Evolutionary conservation across 1,140 invertebrate genomes (phyloP), one percentile per base, ranked within the genome.

Genomic region (Drosophila kurseongensis): DNA sequence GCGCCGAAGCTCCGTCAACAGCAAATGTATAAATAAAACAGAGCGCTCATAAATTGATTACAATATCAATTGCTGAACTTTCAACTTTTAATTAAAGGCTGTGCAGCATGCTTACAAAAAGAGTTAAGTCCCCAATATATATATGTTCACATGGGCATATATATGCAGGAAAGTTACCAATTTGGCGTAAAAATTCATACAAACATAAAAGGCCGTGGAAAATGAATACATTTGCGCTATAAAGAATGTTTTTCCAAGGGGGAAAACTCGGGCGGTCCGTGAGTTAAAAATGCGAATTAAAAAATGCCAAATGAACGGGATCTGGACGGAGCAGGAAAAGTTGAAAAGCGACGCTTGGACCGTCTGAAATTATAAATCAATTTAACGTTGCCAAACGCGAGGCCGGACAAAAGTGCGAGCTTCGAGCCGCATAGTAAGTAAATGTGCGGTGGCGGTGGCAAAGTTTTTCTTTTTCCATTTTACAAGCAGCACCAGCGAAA

Each of bases 301-400:
- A 73, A 79, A 78, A 75, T 56, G 54, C 60, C 60, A 71, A 78
- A 88, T 78, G 63, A 79, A 73, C 18, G 75, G 61, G 74, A 60
- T 62, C 66, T 63, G 73, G 81, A 68, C 51, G 59, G 59, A 60
- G 71, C 73, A 77, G 83, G 69, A 80, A 78, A 58, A 80, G 78
- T 85, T 85, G 72, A 85, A 86, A 80, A 67, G 81, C 74, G 42
- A 67, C 69, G 40, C 60, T 47, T 23, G 68, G 63, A 44, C 58
- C 57, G 80, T 52, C 71, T 69, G 79, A 88, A 88, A 88, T 88
- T 88, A 88, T 88, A 88, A 88, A 89, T 88, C 83, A 88, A 88
- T 88, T 88, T 80, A 89, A 84, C 84, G 71, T 83, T 63, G 68
- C 75, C 78, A 61, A 62, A 55, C 65, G 56, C 35, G 60, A 68